phyloP scores from a whole-genome alignment of 2,888 invertebrate species.

The Cheilosia scutellata region DNA sequence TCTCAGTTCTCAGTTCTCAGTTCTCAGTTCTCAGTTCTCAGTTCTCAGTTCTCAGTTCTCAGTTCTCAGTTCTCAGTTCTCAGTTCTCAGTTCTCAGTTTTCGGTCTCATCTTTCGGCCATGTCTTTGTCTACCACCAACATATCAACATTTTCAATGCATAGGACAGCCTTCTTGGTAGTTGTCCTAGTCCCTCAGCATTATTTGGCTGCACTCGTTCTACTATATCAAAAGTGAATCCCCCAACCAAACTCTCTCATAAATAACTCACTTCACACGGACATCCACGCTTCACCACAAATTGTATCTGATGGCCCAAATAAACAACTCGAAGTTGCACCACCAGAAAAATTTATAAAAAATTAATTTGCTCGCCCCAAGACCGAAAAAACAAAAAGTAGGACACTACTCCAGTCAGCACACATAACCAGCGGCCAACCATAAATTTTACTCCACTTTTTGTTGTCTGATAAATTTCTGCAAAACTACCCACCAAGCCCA shows the following conservation, averaged over 20 bases:
- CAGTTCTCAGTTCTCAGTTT: too few species aligned
- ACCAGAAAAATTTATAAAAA: slow-evolving; percentile 24
- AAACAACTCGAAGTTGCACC: slow-evolving; percentile 6
- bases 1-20: too few species aligned
- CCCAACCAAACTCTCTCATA: slow-evolving; percentile 6
- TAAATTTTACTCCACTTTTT: slow-evolving; percentile 40
- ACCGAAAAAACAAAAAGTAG: slow-evolving; percentile 42
- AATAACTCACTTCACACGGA: slow-evolving; percentile 20
- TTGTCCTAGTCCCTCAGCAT: neutral
- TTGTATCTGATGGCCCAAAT: slow-evolving; percentile 45
- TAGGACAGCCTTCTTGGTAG: neutral
- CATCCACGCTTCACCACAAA: slow-evolving; percentile 5
- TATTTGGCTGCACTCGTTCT: neutral
- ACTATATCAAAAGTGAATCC: slow-evolving; percentile 14
- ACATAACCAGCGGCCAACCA: neutral
- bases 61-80: too few species aligned
- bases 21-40: too few species aligned
- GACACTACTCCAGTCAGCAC: slow-evolving; percentile 12
- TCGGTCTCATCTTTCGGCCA: too few species aligned
- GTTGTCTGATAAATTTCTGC: slow-evolving; percentile 40
- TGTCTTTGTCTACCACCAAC: too few species aligned
- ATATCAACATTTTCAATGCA: too few species aligned
- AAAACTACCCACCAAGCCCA: slow-evolving; percentile 29
- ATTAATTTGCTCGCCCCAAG: slow-evolving; percentile 34
- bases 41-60: too few species aligned